Evolutionary conservation across 2,888 invertebrate genomes (phyloP), one percentile per base, ranked within the genome.

Genomic region (Mythimna lalbum): DNA sequence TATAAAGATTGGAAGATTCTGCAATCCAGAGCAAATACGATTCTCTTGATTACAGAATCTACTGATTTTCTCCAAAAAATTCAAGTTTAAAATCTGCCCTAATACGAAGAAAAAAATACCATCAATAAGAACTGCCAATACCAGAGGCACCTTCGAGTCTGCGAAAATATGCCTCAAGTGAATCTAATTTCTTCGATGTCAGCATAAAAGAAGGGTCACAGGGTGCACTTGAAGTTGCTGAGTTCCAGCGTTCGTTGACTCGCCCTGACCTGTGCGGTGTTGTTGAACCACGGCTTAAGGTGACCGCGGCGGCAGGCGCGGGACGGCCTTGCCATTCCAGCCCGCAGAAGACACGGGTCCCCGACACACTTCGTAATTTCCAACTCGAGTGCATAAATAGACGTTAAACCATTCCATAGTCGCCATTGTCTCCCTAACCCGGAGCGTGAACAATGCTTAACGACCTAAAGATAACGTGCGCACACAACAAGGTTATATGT

Each of bases 221-320:
- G 49, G 60, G 19, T 63, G 52, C 56, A 73, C 63, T 75, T 71
- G 69, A 66, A 63, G 69, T 80, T 76, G 62, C 60, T 50, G 61
- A 70, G 70, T 63, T 60, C 56, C 67, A 76, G 80, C 77, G 85
- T 82, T 78, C 86, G 72, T 86, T 86, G 86, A 86, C 88, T 82
- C 69, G 47, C n/a, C 47, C 33, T 61, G 82, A 73, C 77, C 68
- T 77, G 72, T 6, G 39, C 65, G 43, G 76, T 78, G 84, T 84
- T 82, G 72, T 64, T 85, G 87, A 87, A 84, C 88, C 56, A 14
- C 33, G 39, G 66, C 39, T 43, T 60, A 83, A 87, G 87, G 88
- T 88, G 87, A 86, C 88, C 84, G 77, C 60, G 61, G 43, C 73
- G 73, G 60, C 67, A 59, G 57, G 63, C 31, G n/a, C 47, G 43